Conservation (phyloP, 2,113 vertebrate genomes). For the Raja brachyura region DNA sequence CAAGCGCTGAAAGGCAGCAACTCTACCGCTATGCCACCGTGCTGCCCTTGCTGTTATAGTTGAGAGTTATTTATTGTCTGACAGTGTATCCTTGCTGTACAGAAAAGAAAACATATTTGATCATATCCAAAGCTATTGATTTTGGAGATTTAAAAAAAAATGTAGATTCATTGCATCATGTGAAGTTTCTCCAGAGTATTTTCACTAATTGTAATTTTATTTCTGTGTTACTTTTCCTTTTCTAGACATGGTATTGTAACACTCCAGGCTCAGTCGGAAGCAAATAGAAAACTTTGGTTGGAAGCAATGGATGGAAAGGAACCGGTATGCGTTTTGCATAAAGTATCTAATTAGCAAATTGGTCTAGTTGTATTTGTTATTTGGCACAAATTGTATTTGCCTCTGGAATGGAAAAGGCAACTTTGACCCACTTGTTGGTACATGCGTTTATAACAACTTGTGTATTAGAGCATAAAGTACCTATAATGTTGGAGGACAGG, state of each 20-base stretch:
- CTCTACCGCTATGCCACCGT: too few species aligned
- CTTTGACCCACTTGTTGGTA: too few species aligned
- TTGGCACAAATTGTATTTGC: neutral
- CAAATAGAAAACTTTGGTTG: constrained; percentile 88
- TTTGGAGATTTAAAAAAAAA: neutral
- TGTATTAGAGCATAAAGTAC: too few species aligned
- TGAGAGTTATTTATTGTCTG: neutral
- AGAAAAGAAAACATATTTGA: neutral
- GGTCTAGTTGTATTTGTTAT: neutral
- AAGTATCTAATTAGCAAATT: too few species aligned
- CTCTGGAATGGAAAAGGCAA: too few species aligned
- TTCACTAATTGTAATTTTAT: neutral
- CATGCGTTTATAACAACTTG: too few species aligned
- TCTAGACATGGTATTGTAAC: constrained; percentile 85
- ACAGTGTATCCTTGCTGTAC: neutral
- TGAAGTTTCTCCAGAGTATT: neutral
- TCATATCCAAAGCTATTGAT: neutral
- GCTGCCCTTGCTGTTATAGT: too few species aligned
- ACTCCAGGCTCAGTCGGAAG: constrained; percentile 87
- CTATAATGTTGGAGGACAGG: too few species aligned
- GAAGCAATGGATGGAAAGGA: constrained; percentile 98
- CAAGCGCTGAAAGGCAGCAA: too few species aligned
- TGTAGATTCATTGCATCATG: neutral
- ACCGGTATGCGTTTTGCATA: constrained; percentile 66
- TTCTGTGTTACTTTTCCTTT: constrained; percentile 42